Base-by-base conservation (phyloP, 2,888 invertebrate genomes). In the Octonoba sinensis region DNA sequence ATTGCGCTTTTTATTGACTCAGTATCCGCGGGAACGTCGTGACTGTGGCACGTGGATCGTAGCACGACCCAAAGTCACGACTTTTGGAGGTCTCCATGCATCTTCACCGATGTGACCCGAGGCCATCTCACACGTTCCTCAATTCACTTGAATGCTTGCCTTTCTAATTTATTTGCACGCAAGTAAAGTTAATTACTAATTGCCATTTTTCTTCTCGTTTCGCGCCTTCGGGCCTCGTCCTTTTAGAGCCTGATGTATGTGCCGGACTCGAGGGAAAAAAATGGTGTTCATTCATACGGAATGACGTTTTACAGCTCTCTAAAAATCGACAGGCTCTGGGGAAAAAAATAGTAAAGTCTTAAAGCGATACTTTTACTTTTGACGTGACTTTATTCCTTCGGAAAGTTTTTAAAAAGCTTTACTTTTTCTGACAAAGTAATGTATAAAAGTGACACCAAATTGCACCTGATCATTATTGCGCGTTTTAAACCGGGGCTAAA, bases 11-110 rank as follows among this genome's bases (percentile, higher is more conserved):
- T 67, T 70, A 70, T 77, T 70, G 77, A 70, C 70, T 70, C 70
- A 65, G 46, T 60, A 69, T 24, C 54, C 24, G 72, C 47, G 20
- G 47, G 67, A 66, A 36, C 66, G 69, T 76, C 79, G 79, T 79
- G 79, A 79, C 72, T 69, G 20, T 18, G 73, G 73, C 79, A 73
- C 79, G 79, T 79, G 79, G 73, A 79, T 44, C 54, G 46, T 79
- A 60, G 73, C 79, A 79, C 79, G 79, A 79, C 67, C 67, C 71
- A 22, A 15, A 36, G n/a, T 77, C 77, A 77, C 77, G 77, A 76
- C 62, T 69, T 60, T 36, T 36, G 3, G 8, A 36, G 60, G 44
- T 56, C 56, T 47, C 74, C 56, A 65, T n/a, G 49, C 62, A 44
- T 44, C 16, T 62, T 62, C n/a, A 8, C 18, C n/a, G 56, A n/a